Percentiles rank a stretch among this genome's conserved stretches.
Conservation (phyloP, 2,113 vertebrate species). For the Psittacus erithacus region DNA sequence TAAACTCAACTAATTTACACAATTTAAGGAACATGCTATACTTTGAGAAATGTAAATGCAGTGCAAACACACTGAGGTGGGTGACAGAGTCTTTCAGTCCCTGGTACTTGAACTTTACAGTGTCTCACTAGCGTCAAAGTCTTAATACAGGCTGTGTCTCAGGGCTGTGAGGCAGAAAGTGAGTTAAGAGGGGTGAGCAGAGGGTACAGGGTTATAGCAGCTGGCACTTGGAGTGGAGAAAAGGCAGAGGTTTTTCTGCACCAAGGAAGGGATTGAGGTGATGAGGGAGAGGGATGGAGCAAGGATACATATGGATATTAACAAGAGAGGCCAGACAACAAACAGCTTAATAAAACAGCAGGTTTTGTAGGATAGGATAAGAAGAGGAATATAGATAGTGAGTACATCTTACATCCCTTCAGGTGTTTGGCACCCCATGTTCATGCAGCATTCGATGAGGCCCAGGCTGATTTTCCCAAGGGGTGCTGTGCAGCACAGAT, state of each 20-base stretch:
- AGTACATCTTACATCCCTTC: neutral
- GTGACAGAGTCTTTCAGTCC: neutral
- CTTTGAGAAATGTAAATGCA: neutral
- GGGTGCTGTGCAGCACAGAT: neutral
- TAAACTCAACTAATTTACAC: neutral
- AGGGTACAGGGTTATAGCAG: neutral
- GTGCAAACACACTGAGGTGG: neutral
- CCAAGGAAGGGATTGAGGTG: neutral
- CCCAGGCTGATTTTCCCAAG: neutral
- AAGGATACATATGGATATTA: neutral
- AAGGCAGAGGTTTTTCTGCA: neutral
- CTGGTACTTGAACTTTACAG: neutral
- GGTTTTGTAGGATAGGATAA: neutral
- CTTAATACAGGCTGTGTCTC: neutral
- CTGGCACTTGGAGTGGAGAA: neutral
- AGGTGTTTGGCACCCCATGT: neutral
- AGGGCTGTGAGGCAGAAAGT: neutral
- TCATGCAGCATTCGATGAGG: neutral
- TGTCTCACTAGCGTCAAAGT: neutral
- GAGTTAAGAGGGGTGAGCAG: accelerated
- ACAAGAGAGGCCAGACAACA: neutral
- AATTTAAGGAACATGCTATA: neutral
- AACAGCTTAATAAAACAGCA: neutral
- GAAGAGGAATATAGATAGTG: neutral
- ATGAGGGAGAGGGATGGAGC: accelerated